phyloP scores from a whole-genome alignment of 2,888 invertebrate species.

The Agrotis exclamationis region DNA sequence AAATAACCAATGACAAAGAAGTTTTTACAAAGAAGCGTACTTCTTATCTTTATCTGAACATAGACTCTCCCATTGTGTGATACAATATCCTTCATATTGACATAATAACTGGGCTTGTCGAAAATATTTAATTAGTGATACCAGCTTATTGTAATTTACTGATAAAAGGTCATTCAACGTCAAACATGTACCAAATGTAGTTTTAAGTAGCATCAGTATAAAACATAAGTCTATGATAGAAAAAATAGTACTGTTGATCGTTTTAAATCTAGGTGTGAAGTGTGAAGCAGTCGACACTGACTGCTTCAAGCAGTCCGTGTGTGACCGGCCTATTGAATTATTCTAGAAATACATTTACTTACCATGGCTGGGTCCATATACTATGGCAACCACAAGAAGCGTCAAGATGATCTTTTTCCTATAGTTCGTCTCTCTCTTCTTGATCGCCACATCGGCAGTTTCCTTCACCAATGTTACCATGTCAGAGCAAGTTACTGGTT shows the following conservation, averaged over 20 bases:
- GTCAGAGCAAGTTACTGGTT: constrained; percentile 75
- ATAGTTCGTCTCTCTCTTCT: constrained; percentile 83
- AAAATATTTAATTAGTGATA: constrained; percentile 40
- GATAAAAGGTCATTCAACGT: constrained; percentile 45
- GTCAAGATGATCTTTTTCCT: constrained; percentile 86
- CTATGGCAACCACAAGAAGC: constrained; percentile 85
- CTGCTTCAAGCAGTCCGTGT: too few species aligned
- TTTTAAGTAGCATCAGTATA: neutral
- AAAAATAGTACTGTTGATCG: neutral
- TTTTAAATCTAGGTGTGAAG: too few species aligned
- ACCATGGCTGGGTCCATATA: constrained; percentile 91
- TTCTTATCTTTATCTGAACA: constrained; percentile 5
- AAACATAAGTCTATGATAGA: neutral
- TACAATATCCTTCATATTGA: constrained; percentile 19
- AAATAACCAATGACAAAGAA: neutral
- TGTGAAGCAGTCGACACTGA: too few species aligned
- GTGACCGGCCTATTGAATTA: too few species aligned
- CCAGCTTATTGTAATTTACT: constrained; percentile 18
- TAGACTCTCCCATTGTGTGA: constrained; percentile 10
- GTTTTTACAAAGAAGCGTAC: neutral
- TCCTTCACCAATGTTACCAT: constrained; percentile 82
- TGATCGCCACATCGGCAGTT: constrained; percentile 87
- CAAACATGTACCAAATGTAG: neutral
- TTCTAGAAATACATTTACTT: constrained; percentile 54
- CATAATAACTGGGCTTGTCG: constrained; percentile 9